Base-by-base conservation (phyloP, 2,113 vertebrate genomes). In the Todiramphus saurophagus region DNA sequence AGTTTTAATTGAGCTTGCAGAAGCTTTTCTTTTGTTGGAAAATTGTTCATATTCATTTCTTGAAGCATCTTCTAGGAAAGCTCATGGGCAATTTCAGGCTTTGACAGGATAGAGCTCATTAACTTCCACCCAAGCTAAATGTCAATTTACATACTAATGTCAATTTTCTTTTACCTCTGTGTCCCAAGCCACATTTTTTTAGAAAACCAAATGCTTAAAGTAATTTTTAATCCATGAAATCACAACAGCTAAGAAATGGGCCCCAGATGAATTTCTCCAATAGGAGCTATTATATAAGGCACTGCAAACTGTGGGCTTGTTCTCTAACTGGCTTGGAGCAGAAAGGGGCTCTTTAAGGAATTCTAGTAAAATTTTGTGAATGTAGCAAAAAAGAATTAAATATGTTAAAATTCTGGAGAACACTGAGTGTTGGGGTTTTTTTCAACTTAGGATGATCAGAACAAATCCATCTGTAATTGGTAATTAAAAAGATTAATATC, bases 31-130 rank as follows among this genome's bases (percentile, higher is more conserved):
- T 70, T 59, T 28, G 1, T 86, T 82, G 27, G 39, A 93, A 74
- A 87, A 83, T 93, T 80, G 69, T 89, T 96, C 48, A 28, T 82
- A 60, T 73, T 87, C n/a, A 23, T 94, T 94, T 87, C n/a, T 56
- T 89, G 91, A 89, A 96, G 44, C 69, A 37, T 94, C 31, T 95
- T 95, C 59, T 87, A 80, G 74, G 63, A 95, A 89, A 76, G 66
- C 89, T 94, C 60, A 24, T 5, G 11, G 77, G 90, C 73, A 89
- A 62, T 95, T 93, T 94, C 59, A 81, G 83, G n/a, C 60, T 93
- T 87, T 95, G 89, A 67, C 83, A 64, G 62, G 69, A 93, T 75
- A 50, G 69, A 89, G 83, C 80, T 96, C 90, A 79, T 96, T 92
- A 91, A 87, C 62, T 93, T 95, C 77, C 33, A 91, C 58, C 74